These are phyloP conservation scores for Stenopsyche tienmushanensis DNA, from an alignment of 1,140 invertebrate genomes.

Conservation along the genomic window DNA sequence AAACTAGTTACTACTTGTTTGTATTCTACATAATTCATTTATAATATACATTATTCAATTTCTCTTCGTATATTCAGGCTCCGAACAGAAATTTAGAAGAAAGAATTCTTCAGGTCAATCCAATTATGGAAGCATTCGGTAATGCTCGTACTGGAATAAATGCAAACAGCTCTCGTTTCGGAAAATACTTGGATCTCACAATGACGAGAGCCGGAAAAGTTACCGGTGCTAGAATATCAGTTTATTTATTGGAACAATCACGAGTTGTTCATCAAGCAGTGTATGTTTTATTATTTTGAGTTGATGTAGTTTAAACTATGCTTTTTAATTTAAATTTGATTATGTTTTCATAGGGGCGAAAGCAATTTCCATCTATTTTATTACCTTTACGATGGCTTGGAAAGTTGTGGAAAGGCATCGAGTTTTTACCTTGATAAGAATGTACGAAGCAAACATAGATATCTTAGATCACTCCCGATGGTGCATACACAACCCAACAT, in stretches of 20 bases:
- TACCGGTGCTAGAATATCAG: constrained; percentile 75
- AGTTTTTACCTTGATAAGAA: constrained; percentile 65
- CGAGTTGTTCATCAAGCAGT: constrained; percentile 76
- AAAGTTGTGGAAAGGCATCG: constrained; percentile 62
- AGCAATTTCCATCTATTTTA: constrained; percentile 87
- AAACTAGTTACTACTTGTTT: constrained; percentile 14
- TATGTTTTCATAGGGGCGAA: constrained; percentile 65
- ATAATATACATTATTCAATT: not conserved
- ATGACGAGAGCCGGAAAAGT: constrained; percentile 76
- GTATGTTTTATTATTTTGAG: no score
- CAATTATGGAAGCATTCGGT: constrained; percentile 86
- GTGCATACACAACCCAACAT: constrained; percentile 62
- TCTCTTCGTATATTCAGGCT: constrained; percentile 55
- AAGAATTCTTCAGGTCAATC: constrained; percentile 78
- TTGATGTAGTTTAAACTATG: no score
- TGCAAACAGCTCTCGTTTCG: constrained; percentile 80
- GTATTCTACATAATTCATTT: not conserved
- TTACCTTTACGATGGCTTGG: constrained; percentile 79
- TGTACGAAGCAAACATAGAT: constrained; percentile 62
- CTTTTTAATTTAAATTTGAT: no score
- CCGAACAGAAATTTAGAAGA: constrained; percentile 77
- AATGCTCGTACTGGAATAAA: constrained; percentile 83
- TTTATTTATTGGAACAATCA: constrained; percentile 81
- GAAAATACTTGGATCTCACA: constrained; percentile 79
- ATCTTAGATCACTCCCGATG: constrained; percentile 60